A percentile compares a stretch with the other conserved stretches of the same genome.
These are phyloP conservation scores for Lutjanus erythropterus DNA, from an alignment of 2,113 vertebrate genomes.

Conservation along the genomic window DNA sequence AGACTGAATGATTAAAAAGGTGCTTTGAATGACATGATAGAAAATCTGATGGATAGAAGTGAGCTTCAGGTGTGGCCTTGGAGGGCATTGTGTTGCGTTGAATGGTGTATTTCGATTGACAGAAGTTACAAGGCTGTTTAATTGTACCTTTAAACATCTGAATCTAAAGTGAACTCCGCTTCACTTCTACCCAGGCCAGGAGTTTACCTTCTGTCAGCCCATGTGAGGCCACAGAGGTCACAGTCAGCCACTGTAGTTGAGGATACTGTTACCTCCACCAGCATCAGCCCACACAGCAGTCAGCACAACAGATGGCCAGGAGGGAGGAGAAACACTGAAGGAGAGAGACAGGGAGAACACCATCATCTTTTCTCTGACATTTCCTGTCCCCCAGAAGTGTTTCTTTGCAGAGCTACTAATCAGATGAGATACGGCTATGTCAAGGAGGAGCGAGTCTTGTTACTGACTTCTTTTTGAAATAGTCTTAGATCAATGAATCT, in stretches of 20 bases:
- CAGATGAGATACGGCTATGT: constrained; percentile 14
- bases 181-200: constrained; percentile 24
- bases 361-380: constrained; percentile 60
- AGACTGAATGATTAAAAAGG: not conserved
- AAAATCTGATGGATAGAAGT: constrained; percentile 2
- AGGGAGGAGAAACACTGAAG: constrained; percentile 51
- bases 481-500: constrained; percentile 24
- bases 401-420: constrained; percentile 39
- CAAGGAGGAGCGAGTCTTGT: constrained; percentile 21
- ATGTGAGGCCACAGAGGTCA: constrained; percentile 68
- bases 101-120: not conserved
- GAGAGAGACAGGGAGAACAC: constrained; percentile 42
- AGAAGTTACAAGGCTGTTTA: not conserved
- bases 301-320: constrained; percentile 71
- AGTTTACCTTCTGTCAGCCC: constrained; percentile 58
- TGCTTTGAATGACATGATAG: not conserved
- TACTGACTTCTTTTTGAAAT: constrained; percentile 14
- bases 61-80: constrained; percentile 19
- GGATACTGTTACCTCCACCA: constrained; percentile 73
- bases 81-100: not conserved
- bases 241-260: constrained; percentile 49
- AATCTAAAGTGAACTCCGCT: constrained; percentile 7
- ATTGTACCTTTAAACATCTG: constrained; percentile 4
- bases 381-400: constrained; percentile 45
- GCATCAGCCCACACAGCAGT: constrained; percentile 74